Evolutionary conservation across 2,113 vertebrate genomes (phyloP), one percentile per base, ranked within the genome.

Genomic region (Aix galericulata): DNA sequence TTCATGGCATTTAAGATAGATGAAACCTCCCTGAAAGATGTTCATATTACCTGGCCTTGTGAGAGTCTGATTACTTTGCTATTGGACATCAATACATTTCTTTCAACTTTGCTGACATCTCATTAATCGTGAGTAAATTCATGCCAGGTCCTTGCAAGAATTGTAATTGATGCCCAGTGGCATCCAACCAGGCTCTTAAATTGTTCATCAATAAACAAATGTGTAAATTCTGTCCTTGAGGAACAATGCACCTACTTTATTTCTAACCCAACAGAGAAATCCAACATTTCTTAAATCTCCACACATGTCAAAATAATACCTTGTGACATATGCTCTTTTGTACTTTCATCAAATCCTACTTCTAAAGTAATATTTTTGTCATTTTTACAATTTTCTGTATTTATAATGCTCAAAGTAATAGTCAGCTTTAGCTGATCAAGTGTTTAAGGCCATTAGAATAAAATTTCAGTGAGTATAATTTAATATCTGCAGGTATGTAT

Each of bases 31-130:
- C 93, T 94, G 81, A 97, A 97, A 94, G 93, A 96, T 96, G 91
- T 96, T 97, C 92, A 97, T 97, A 96, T 93, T 97, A 96, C 91
- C 83, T 93, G 84, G 93, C 60, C 90, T 94, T 96, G 81, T 97
- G 89, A 97, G 89, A 69, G 42, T 97, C 91, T 97, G 96, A 98
- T 97, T 97, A 88, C 89, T 97, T 97, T 97, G 94, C 90, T 98
- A 98, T 98, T 97, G 97, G 93, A 97, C 89, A 97, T 98, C 97
- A 96, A 98, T 98, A 95, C 50, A 77, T 91, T 97, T 94, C 94
- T 97, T 96, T 96, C 94, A 97, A 92, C 95, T 93, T 95, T 95
- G 60, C 94, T 96, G 96, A 96, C 97, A 94, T 96, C 82, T 94
- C 97, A 97, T 97, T 98, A 98, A 98, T 97, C 52, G 66, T 84